These are phyloP conservation scores for Oncorhynchus kisutch DNA, from an alignment of 2,113 vertebrate species.

Conservation along the genomic window DNA sequence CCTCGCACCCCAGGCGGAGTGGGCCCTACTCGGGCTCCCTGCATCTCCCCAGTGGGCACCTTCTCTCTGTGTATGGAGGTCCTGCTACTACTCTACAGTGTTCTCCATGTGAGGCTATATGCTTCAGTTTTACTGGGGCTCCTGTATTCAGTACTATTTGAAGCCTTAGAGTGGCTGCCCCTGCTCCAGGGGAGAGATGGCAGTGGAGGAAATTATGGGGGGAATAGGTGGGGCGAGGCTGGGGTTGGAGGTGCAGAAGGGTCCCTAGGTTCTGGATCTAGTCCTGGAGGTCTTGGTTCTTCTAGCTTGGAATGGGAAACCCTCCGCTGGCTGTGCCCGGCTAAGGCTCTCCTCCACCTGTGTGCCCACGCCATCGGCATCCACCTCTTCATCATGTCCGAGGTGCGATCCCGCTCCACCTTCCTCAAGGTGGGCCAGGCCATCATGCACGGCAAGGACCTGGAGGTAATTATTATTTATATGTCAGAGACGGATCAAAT, in stretches of 20 bases:
- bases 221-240: slow-evolving; percentile 2
- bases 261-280: background rate
- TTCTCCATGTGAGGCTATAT: slow-evolving; percentile 93
- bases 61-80: slow-evolving; percentile 96
- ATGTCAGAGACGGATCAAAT: too few relatives aligned
- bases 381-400: slow-evolving; percentile 95
- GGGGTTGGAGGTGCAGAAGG: background rate
- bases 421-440: slow-evolving; percentile 98
- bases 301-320: slow-evolving; percentile 44
- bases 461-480: slow-evolving; percentile 66
- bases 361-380: slow-evolving; percentile 92
- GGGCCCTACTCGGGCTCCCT: slow-evolving; percentile 55
- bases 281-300: background rate
- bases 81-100: slow-evolving; percentile 91
- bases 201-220: slow-evolving; percentile 17
- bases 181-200: slow-evolving; percentile 61
- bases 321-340: slow-evolving; percentile 82
- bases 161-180: slow-evolving; percentile 86
- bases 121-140: slow-evolving; percentile 89
- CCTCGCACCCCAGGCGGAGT: slow-evolving; percentile 6
- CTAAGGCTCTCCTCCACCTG: slow-evolving; percentile 88
- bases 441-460: slow-evolving; percentile 97
- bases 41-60: slow-evolving; percentile 91
- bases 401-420: slow-evolving; percentile 94
- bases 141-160: slow-evolving; percentile 89